These are phyloP conservation scores for Plebejus melissa DNA, from an alignment of 2,888 invertebrate genomes.

Conservation along the genomic window DNA sequence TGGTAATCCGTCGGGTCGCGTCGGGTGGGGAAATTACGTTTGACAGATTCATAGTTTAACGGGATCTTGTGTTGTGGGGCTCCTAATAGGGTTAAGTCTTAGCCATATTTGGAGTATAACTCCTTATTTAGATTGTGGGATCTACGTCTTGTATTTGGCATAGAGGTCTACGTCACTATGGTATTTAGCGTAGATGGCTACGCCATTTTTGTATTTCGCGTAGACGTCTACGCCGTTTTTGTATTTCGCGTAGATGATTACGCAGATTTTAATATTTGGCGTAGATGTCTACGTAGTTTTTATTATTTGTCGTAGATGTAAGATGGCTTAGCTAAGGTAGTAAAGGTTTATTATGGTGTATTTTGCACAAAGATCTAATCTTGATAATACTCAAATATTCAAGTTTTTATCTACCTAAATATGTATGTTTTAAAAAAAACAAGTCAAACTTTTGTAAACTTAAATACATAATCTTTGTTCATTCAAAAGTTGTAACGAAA, in stretches of 20 bases:
- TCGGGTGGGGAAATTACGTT: conserved; percentile 38
- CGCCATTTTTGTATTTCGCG: background rate
- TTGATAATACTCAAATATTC: too few species aligned
- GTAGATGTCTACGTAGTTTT: too few species aligned
- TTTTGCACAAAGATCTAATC: too few species aligned
- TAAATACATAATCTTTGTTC: background rate
- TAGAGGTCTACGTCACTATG: background rate
- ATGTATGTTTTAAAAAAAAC: background rate
- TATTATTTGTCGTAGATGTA: too few species aligned
- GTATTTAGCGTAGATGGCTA: background rate
- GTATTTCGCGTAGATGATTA: too few species aligned
- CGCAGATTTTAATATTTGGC: too few species aligned
- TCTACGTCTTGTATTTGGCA: background rate
- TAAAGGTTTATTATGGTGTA: too few species aligned
- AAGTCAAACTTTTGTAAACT: too few species aligned
- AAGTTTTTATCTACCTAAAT: background rate
- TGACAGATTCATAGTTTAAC: conserved; percentile 45
- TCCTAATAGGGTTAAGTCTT: conserved; percentile 10
- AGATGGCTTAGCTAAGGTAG: too few species aligned
- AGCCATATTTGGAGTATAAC: background rate
- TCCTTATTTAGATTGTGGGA: background rate
- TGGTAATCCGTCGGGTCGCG: conserved; percentile 59
- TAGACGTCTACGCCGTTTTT: background rate
- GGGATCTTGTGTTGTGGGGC: conserved; percentile 28
- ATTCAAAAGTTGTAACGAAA: background rate